These are phyloP conservation scores for Tetrao urogallus DNA, from an alignment of 2,113 vertebrate genomes.

Conservation along the genomic window DNA sequence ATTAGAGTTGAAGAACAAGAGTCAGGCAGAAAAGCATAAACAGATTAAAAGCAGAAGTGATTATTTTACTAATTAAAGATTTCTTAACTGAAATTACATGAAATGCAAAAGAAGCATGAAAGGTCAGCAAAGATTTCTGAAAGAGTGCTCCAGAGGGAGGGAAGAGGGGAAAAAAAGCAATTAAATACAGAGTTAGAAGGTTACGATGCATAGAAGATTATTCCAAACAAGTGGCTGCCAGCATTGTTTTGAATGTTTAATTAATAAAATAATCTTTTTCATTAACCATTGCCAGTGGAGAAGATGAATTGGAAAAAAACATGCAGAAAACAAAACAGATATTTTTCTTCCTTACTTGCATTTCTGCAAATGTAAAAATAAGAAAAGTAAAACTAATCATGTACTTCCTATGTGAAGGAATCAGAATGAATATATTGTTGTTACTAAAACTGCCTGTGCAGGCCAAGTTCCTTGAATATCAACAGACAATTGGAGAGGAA, in stretches of 20 bases:
- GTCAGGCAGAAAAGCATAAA: background rate
- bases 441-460: background rate
- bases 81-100: constrained; percentile 54
- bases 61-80: constrained; percentile 62
- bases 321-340: background rate
- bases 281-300: background rate
- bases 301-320: background rate
- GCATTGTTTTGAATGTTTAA: constrained; percentile 55
- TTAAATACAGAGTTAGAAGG: constrained; percentile 39
- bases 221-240: constrained; percentile 28
- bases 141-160: constrained; percentile 15
- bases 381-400: background rate
- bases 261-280: constrained; percentile 43
- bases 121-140: constrained; percentile 57
- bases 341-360: background rate
- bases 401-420: background rate
- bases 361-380: background rate
- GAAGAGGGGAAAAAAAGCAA: background rate
- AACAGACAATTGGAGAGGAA: background rate
- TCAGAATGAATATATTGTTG: background rate
- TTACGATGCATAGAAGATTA: constrained; percentile 44
- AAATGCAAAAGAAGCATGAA: constrained; percentile 39
- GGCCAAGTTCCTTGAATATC: background rate
- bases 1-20: background rate
- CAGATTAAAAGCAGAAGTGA: constrained; percentile 43